Percentiles rank a stretch among this genome's conserved stretches.
These are phyloP conservation scores for Merluccius polli DNA, from an alignment of 2,797 vertebrate genomes.

Conservation along the genomic window DNA sequence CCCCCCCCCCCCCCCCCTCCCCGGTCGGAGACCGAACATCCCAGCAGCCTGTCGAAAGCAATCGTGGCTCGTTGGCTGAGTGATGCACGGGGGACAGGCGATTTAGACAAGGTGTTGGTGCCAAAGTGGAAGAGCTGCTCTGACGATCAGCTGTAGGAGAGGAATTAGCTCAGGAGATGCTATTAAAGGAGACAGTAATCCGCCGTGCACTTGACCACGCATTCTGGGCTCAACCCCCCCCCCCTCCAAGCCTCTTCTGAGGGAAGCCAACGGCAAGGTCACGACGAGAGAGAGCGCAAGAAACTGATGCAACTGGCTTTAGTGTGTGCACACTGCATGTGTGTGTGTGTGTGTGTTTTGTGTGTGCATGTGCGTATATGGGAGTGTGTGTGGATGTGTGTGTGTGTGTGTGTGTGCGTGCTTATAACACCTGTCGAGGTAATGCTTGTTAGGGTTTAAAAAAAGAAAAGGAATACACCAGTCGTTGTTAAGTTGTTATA, in stretches of 20 bases:
- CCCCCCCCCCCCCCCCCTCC: too few species aligned
- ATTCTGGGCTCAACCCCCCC: slow-evolving; percentile 9
- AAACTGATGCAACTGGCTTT: neutral
- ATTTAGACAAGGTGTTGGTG: slow-evolving; percentile 48
- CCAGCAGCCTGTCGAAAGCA: slow-evolving; percentile 24
- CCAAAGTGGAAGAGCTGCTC: slow-evolving; percentile 46
- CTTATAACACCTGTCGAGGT: neutral
- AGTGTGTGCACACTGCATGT: too few species aligned
- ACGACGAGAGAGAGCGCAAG: slow-evolving; percentile 15
- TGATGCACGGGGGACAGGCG: slow-evolving; percentile 44
- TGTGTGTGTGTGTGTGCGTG: slow-evolving; percentile 7
- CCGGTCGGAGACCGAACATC: too few species aligned
- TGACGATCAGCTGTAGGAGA: slow-evolving; percentile 44
- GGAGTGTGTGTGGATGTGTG: slow-evolving; percentile 3
- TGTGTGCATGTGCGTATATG: neutral
- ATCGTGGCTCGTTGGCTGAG: slow-evolving; percentile 37
- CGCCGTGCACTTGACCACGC: slow-evolving; percentile 61
- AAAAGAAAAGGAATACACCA: slow-evolving; percentile 13
- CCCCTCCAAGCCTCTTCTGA: slow-evolving; percentile 25
- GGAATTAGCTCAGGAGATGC: slow-evolving; percentile 60
- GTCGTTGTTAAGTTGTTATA: slow-evolving; percentile 30
- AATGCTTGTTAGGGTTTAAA: slow-evolving; percentile 11
- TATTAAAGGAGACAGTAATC: slow-evolving; percentile 70
- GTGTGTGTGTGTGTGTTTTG: slow-evolving; percentile 1
- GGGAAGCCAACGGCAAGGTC: slow-evolving; percentile 58